Percentiles rank a stretch among this genome's conserved stretches.
Evolutionary conservation across 2,113 vertebrate genomes (phyloP).

Genomic region (Tricholaema leucomelas): DNA sequence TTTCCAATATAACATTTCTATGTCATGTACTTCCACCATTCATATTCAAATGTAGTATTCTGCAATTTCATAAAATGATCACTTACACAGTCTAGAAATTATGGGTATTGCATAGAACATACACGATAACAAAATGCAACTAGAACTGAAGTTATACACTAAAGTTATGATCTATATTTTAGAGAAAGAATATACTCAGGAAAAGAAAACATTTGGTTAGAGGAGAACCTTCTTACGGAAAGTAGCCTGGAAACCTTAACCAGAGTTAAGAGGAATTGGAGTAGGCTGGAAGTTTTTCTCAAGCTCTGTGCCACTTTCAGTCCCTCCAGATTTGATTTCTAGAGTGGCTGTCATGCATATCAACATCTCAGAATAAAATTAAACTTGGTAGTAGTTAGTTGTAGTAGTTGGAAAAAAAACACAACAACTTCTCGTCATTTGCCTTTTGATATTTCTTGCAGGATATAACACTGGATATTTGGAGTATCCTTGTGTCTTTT

Average conservation of each 20-base stretch:
- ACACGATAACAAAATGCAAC: fast-evolving
- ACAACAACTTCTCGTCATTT: background rate
- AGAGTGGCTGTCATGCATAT: fast-evolving
- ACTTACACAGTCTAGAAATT: background rate
- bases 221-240: background rate
- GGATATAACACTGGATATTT: too few species aligned
- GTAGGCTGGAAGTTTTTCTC: background rate
- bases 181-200: background rate
- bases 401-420: background rate
- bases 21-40: background rate
- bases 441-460: background rate
- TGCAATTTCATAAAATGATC: background rate
- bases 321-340: background rate
- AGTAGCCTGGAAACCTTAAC: background rate
- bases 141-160: background rate
- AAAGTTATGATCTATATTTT: background rate
- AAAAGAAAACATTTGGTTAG: background rate
- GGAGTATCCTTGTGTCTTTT: background rate
- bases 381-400: background rate
- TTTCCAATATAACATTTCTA: background rate
- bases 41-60: background rate
- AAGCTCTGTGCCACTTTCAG: background rate
- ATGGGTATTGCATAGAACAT: fast-evolving
- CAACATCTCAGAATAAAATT: background rate
- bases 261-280: too few species aligned